Evolutionary conservation across 2,113 vertebrate species (phyloP).

Genomic region (Reinhardtius hippoglossoides): DNA sequence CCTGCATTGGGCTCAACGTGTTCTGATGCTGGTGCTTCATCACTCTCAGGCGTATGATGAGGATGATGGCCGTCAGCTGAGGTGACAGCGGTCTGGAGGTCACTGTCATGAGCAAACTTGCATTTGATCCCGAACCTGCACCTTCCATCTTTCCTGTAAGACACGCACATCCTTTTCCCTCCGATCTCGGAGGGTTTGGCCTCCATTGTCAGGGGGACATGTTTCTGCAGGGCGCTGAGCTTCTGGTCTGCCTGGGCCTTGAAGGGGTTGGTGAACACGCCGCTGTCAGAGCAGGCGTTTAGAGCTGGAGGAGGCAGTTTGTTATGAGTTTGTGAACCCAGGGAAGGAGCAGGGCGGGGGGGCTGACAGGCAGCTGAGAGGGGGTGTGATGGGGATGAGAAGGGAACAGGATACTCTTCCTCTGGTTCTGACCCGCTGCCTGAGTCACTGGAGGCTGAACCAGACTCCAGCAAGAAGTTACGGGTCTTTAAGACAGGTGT

Average conservation of each 20-base stretch:
- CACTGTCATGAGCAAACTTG: constrained; percentile 86
- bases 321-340: neutral
- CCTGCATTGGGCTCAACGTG: neutral
- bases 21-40: constrained; percentile 26
- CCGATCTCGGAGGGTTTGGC: constrained; percentile 80
- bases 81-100: constrained; percentile 74
- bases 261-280: constrained; percentile 86
- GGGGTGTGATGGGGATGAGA: neutral
- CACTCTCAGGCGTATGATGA: neutral
- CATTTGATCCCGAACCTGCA: constrained; percentile 86
- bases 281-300: constrained; percentile 59
- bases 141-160: constrained; percentile 82
- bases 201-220: constrained; percentile 83
- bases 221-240: constrained; percentile 82
- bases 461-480: constrained; percentile 81
- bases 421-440: constrained; percentile 56
- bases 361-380: neutral
- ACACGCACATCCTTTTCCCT: constrained; percentile 80
- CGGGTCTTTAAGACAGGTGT: constrained; percentile 43
- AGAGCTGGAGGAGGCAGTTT: constrained; percentile 81
- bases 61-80: constrained; percentile 15
- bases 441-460: constrained; percentile 77
- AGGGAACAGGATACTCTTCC: constrained; percentile 9
- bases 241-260: constrained; percentile 79
- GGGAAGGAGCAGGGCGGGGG: neutral